Percentiles rank a stretch among this genome's conserved stretches.
Conservation (phyloP, 2,113 vertebrate species). For the Hucho hucho region DNA sequence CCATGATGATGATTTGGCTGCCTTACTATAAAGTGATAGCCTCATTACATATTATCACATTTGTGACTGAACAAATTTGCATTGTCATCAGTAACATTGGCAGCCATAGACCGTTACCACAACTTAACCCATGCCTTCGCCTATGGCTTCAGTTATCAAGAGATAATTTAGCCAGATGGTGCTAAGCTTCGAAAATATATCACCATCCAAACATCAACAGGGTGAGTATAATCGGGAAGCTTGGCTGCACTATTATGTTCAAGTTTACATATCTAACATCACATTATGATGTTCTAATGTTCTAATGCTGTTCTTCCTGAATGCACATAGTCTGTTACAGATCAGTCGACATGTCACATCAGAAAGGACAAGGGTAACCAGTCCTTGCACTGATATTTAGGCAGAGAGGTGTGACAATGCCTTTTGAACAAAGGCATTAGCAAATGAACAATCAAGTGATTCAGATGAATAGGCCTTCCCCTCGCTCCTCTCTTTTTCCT, state of each 20-base stretch:
- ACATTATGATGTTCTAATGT: neutral
- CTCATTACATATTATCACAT: too few relatives aligned
- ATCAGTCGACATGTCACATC: neutral
- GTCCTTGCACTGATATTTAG: conserved; percentile 39
- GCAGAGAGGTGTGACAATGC: conserved; percentile 25
- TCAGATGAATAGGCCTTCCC: conserved; percentile 29
- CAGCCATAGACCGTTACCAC: conserved; percentile 48
- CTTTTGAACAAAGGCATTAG: conserved; percentile 21
- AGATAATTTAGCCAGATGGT: conserved; percentile 58
- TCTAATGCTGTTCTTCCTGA: conserved; percentile 28
- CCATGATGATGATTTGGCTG: too few relatives aligned
- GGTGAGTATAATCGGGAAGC: conserved; percentile 49
- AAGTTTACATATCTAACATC: conserved; percentile 55
- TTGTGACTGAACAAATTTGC: too few relatives aligned
- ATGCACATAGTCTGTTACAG: conserved; percentile 25
- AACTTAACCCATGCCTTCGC: conserved; percentile 45
- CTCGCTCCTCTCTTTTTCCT: conserved; percentile 29
- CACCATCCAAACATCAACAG: conserved; percentile 45
- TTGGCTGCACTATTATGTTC: conserved; percentile 44
- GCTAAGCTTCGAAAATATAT: conserved; percentile 38
- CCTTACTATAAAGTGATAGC: too few relatives aligned
- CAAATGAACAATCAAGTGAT: conserved; percentile 50
- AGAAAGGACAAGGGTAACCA: conserved; percentile 22
- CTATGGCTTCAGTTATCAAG: conserved; percentile 25
- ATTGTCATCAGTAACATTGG: neutral